Percentiles rank a stretch among this genome's conserved stretches.
Conservation (phyloP, 2,797 vertebrate species). For the Numenius phaeopus region DNA sequence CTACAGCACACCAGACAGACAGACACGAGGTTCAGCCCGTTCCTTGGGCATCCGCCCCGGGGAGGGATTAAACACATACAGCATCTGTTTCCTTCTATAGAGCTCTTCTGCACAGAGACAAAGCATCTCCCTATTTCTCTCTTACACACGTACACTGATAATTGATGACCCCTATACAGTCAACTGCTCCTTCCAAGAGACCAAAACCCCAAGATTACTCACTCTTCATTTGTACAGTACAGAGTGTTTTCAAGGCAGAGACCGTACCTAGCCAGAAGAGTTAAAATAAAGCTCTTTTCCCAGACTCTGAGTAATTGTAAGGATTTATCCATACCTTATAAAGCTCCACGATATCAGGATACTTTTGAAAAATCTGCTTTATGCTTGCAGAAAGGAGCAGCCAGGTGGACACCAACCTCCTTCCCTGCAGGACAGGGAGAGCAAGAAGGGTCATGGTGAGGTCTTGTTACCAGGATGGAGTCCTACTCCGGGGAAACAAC, state of each 20-base stretch:
- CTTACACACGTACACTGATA: background rate
- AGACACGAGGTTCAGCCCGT: background rate
- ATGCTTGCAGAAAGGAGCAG: background rate
- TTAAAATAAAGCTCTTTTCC: background rate
- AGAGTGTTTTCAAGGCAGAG: background rate
- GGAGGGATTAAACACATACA: background rate
- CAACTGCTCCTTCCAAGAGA: background rate
- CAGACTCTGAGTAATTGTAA: background rate
- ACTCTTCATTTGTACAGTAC: background rate
- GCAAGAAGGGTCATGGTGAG: accelerated
- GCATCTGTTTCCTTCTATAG: background rate
- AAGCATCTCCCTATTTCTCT: background rate
- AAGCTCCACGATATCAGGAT: background rate
- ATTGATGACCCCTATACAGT: background rate
- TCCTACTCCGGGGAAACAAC: background rate
- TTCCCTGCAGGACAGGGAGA: background rate
- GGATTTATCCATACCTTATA: background rate
- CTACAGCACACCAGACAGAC: background rate
- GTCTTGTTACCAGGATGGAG: background rate
- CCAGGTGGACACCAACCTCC: background rate
- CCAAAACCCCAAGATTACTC: background rate
- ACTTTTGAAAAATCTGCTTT: background rate
- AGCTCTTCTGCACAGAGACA: background rate
- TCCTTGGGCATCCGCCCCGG: background rate
- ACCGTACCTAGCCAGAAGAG: accelerated